Percentiles rank a stretch among this genome's conserved stretches.
phyloP scores from a whole-genome alignment of 1,140 invertebrate genomes.

The Holcopasites calliopsidis region DNA sequence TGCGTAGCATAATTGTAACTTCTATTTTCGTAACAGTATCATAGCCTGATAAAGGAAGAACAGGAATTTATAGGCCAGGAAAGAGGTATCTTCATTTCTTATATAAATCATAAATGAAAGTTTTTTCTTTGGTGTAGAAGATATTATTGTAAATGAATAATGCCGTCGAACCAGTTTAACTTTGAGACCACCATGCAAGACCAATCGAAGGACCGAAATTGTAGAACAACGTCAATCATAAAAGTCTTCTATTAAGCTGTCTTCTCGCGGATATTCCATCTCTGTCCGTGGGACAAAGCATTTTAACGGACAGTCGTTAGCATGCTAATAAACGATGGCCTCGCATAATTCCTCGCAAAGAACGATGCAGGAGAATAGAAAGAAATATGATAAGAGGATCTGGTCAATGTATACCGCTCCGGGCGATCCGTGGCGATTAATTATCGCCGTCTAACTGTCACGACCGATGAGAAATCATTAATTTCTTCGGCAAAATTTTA shows the following conservation, averaged over 20 bases:
- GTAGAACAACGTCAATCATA: neutral
- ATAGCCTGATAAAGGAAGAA: no score
- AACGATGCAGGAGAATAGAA: constrained; percentile 39
- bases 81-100: no score
- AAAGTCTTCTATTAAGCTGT: no score
- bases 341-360: constrained; percentile 46
- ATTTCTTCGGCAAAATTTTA: constrained; percentile 55
- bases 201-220: no score
- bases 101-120: no score
- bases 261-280: constrained; percentile 40
- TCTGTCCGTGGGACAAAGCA: constrained; percentile 48
- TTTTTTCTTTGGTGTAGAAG: no score
- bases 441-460: constrained; percentile 57
- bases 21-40: no score
- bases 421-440: constrained; percentile 64
- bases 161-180: no score
- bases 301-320: constrained; percentile 48
- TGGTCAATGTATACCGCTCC: constrained; percentile 53
- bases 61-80: no score
- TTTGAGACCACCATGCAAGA: no score
- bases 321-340: constrained; percentile 57
- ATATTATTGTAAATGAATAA: no score
- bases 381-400: constrained; percentile 33
- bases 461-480: constrained; percentile 62
- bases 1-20: no score